A percentile compares a stretch with the other conserved stretches of the same genome.
phyloP scores from a whole-genome alignment of 64 coral and sea anemone species.

The Trachythela sp. region DNA sequence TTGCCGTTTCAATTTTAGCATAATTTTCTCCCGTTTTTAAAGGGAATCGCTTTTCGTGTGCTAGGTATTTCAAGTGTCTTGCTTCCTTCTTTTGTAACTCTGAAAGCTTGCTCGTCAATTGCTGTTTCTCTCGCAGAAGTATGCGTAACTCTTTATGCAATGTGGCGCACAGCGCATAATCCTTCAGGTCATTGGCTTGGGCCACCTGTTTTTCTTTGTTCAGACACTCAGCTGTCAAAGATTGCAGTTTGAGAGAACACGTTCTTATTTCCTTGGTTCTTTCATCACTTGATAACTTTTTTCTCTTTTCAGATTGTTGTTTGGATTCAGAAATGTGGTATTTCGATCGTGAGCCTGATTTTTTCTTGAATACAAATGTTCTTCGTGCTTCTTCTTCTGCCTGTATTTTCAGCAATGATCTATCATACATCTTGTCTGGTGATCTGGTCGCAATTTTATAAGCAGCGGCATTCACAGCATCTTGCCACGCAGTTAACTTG shows the following conservation, averaged over 20 bases:
- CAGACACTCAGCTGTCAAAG: conserved; percentile 35
- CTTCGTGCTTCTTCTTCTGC: conserved; percentile 46
- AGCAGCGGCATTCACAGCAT: conserved; percentile 22
- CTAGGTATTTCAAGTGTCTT: conserved; percentile 33
- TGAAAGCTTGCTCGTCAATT: conserved; percentile 31
- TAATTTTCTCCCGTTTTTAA: neutral
- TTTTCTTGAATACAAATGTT: conserved; percentile 50
- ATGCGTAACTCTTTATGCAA: conserved; percentile 38
- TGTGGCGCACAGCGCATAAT: conserved; percentile 33
- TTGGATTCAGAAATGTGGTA: neutral
- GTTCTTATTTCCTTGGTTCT: conserved; percentile 45
- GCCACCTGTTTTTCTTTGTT: conserved; percentile 51
- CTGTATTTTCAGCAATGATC: conserved; percentile 17
- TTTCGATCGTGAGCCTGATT: conserved; percentile 51
- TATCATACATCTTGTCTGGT: conserved; percentile 41
- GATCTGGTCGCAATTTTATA: conserved; percentile 20
- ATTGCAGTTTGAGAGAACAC: conserved; percentile 37
- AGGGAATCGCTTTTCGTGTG: neutral
- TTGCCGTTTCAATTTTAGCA: neutral
- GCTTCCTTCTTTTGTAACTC: conserved; percentile 41
- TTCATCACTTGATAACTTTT: conserved; percentile 39
- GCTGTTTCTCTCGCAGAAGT: conserved; percentile 37
- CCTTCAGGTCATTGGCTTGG: conserved; percentile 39
- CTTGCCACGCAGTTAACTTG: conserved; percentile 39
- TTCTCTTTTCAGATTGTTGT: conserved; percentile 31